Evolutionary conservation across 2,797 vertebrate genomes (phyloP).

Genomic region (Micrastur ruficollis): DNA sequence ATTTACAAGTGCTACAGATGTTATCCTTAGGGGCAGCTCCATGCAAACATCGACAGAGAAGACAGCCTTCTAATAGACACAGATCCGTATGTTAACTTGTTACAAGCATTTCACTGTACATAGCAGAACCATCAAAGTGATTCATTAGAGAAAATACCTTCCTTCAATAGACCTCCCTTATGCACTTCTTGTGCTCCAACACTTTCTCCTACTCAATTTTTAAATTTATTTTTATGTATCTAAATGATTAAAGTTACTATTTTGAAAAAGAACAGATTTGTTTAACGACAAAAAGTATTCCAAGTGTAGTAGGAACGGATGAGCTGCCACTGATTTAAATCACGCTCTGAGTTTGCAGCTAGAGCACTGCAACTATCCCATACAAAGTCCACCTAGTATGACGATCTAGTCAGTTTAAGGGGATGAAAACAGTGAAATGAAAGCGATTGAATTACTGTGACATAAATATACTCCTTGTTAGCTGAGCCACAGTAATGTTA

Average conservation of each 20-base stretch:
- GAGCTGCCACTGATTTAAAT: background rate
- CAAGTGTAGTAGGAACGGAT: background rate
- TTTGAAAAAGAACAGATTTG: background rate
- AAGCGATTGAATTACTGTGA: constrained; percentile 17
- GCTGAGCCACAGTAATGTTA: background rate
- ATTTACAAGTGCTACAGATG: background rate
- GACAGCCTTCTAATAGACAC: background rate
- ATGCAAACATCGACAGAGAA: background rate
- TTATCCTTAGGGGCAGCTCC: constrained; percentile 1
- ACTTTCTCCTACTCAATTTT: background rate
- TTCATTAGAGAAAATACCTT: background rate
- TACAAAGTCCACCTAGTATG: background rate
- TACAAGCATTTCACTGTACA: background rate
- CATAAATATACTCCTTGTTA: constrained; percentile 38
- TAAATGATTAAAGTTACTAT: background rate
- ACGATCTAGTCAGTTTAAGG: background rate
- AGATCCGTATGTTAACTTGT: background rate
- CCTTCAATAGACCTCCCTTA: background rate
- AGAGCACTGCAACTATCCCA: background rate
- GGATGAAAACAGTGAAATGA: background rate
- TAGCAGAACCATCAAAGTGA: background rate
- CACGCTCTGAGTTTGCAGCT: background rate
- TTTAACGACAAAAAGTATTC: background rate
- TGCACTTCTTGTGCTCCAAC: background rate
- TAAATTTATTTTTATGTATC: background rate